Evolutionary conservation across 1,140 invertebrate genomes (phyloP), one percentile per base, ranked within the genome.

Genomic region (Geopemphigus sp.): DNA sequence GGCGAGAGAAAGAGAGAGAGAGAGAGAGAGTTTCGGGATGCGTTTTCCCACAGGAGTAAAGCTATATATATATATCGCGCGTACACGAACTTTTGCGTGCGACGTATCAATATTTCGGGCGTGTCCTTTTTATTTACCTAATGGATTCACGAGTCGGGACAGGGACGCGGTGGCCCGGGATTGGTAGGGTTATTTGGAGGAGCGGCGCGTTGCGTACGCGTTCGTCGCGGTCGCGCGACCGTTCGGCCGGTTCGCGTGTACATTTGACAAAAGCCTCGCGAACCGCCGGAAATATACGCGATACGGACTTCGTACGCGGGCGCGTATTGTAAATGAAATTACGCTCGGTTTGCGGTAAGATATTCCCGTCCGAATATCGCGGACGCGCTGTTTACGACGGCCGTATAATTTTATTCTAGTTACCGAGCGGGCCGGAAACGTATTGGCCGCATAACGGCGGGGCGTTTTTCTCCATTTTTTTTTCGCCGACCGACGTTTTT

Each of bases 21-120:
- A n/a, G n/a, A n/a, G n/a, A n/a, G 15, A 22, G 14, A 45, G 61
- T 64, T 29, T 32, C 14, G 39, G 54, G 54, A 74, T 12, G 26
- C 29, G 54, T 59, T 32, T 54, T 61, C 73, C 73, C 73, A 47
- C 22, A 26, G 74, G 74, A 29, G 39, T 19, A 45, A 11, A 14
- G 47, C 1, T 14, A 14, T 45, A 11, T 45, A 11, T 11, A 45
- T 5, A 5, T 45, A 45, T 45, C 39, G 11, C 39, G 39, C 5
- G 39, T 56, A 63, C 57, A 26, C 57, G 74, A 78, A 78, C 74
- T 63, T 78, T 78, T 63, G 74, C 74, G 74, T 78, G 74, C 59
- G 74, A 78, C 74, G 74, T 78, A 78, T 78, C 74, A 78, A 63
- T 78, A 63, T 78, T 78, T 78, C 22, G 74, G 74, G 74, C 74